Evolutionary conservation across 2,888 invertebrate genomes (phyloP), one percentile per base, ranked within the genome.

Genomic region (Dryococelus australis): DNA sequence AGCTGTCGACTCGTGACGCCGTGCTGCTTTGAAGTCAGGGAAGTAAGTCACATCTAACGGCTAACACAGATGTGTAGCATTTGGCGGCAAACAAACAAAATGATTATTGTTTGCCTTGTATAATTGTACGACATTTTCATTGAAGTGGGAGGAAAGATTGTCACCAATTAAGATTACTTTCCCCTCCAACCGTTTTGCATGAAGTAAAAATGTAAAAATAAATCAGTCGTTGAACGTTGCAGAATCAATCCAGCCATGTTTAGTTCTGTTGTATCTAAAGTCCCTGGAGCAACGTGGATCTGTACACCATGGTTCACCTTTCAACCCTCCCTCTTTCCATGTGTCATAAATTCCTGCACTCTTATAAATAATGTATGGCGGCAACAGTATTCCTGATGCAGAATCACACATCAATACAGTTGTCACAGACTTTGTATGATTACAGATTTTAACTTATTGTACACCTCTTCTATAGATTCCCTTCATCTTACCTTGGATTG

Each of bases 171-270:
- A 90, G 78, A 43, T 85, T 16, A 65, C 65, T 24, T 65, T 65
- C 16, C 90, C 91, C 47, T 53, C 35, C 83, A 87, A 87, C n/a
- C 88, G 79, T 86, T 88, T 89, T 20, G 90, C 65, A 86, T 89
- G 88, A 28, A 90, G 90, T 43, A 92, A 65, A 43, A 90, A 88
- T n/a, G 89, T 26, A 28, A 86, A 88, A 43, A n/a, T 88, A 28
- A 92, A 91, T 91, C 91, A 91, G 87, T 91, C 91, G 79, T 89
- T 87, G 88, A 92, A 91, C 79, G 86, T 87, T 5, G 79, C 28
- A 47, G 85, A 26, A 86, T 92, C 91, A 89, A 92, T 91, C 91
- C 91, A 92, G 0, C 91, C 91, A 84, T 88, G 88, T 84, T 87
- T 87, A 1, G 88, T 89, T 16, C 89, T 53, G 87, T 89, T 90